Base-by-base conservation (phyloP, 2,797 vertebrate genomes). In the Malurus leucopterus region DNA sequence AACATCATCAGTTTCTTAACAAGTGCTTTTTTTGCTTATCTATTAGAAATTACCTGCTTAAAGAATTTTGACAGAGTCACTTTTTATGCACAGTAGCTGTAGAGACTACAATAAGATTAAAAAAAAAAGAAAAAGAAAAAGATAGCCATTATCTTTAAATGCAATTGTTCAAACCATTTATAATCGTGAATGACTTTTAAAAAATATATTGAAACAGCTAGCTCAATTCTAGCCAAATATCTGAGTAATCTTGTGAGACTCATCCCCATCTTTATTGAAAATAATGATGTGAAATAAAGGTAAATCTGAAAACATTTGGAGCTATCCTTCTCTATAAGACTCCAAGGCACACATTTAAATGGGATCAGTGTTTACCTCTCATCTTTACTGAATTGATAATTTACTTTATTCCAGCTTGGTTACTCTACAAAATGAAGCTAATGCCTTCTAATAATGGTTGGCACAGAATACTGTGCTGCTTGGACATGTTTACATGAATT, bases 381-480 rank as follows among this genome's bases (percentile, higher is more conserved):
- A 51, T 88, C 64, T 88, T 80, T 77, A 62, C 54, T 30, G 46
- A 79, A 74, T 27, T 54, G 57, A 84, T 88, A 9, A 86, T 91
- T 91, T 90, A 79, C 75, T 82, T 94, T 92, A 94, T 88, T 92
- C 57, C 41, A 44, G 18, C 18, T 71, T 74, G n/a, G 47, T 90
- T 91, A 71, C 58, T 77, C 40, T 69, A 77, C 47, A 74, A 74
- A 94, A 88, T 80, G 36, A 88, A 91, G 44, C 26, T 85, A 93
- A 94, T 91, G 8, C 26, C 69, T 93, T 87, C 58, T 89, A 93
- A 90, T 90, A 93, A 75, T 47, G n/a, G 75, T 46, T 80, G 82
- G 59, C 44, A 77, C 38, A 40, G 54, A 69, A 80, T 53, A 29
- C 18, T 55, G 30, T 59, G 20, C 72, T 84, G 34, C 47, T 84